phyloP scores from a whole-genome alignment of 2,888 invertebrate species.

The Electrophaes corylata region DNA sequence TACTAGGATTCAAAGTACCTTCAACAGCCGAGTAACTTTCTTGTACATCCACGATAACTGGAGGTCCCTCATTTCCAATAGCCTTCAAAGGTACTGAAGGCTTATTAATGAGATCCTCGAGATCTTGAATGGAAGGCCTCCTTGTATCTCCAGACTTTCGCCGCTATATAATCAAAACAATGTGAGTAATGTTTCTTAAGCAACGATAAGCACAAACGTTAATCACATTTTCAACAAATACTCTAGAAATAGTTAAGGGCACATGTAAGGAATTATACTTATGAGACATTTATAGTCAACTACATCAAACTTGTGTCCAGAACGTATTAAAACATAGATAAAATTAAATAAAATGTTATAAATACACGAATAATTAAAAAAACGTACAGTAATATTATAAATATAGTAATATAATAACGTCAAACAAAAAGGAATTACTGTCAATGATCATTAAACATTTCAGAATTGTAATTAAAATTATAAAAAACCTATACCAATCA shows the following conservation, averaged over 20 bases:
- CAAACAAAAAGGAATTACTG: constrained; percentile 4
- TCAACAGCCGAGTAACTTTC: constrained; percentile 98
- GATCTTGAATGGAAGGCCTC: constrained; percentile 94
- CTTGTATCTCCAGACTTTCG: constrained; percentile 96
- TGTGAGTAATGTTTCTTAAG: constrained; percentile 40
- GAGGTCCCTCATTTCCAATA: constrained; percentile 92
- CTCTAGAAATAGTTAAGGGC: constrained; percentile 13
- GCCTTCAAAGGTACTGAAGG: constrained; percentile 94
- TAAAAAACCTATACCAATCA: background rate
- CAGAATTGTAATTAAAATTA: background rate
- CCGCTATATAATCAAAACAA: constrained; percentile 78
- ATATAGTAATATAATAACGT: background rate
- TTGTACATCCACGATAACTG: constrained; percentile 95
- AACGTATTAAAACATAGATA: background rate
- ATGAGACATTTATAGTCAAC: background rate
- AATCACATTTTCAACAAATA: constrained; percentile 57
- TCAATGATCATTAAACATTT: constrained; percentile 44
- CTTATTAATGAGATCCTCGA: constrained; percentile 95
- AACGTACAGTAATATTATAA: no score
- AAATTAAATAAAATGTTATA: background rate
- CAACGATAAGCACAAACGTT: constrained; percentile 43
- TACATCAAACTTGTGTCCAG: constrained; percentile 1
- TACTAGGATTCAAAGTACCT: constrained; percentile 84
- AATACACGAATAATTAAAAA: background rate
- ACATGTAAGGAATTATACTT: background rate